phyloP scores from a whole-genome alignment of 2,888 invertebrate genomes.

The Papilio elwesi region DNA sequence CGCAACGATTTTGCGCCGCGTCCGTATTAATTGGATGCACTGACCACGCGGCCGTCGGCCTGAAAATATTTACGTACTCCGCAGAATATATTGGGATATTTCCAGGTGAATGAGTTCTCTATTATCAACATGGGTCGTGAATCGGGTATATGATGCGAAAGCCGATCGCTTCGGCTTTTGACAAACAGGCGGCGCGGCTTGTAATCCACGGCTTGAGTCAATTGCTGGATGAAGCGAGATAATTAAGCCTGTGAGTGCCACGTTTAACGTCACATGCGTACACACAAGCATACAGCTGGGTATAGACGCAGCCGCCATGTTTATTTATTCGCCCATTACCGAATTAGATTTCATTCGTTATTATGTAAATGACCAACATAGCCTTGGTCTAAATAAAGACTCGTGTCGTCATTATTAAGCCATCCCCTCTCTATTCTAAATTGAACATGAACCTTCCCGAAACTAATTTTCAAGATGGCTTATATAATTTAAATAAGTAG shows the following conservation, averaged over 20 bases:
- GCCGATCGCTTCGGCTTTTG: conserved; percentile 57
- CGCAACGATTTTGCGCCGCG: conserved; percentile 55
- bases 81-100: conserved; percentile 68
- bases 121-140: conserved; percentile 49
- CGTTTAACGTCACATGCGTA: conserved; percentile 47
- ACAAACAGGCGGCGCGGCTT: conserved; percentile 59
- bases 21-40: conserved; percentile 75
- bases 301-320: conserved; percentile 22
- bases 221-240: conserved; percentile 59
- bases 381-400: conserved; percentile 5
- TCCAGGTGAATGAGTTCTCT: conserved; percentile 59
- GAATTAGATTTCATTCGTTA: conserved; percentile 36
- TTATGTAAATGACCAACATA: conserved; percentile 22
- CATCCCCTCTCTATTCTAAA: not conserved
- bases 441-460: not conserved
- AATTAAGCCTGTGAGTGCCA: conserved; percentile 56
- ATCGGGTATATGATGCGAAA: conserved; percentile 53
- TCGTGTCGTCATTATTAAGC: conserved; percentile 6
- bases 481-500: not conserved
- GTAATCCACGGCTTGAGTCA: conserved; percentile 59
- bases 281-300: conserved; percentile 40
- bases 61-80: conserved; percentile 69
- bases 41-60: conserved; percentile 65
- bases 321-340: conserved; percentile 37
- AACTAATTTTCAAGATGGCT: not conserved